These are phyloP conservation scores for Cyclophora albipunctata DNA, from an alignment of 2,888 invertebrate species.

Conservation along the genomic window DNA sequence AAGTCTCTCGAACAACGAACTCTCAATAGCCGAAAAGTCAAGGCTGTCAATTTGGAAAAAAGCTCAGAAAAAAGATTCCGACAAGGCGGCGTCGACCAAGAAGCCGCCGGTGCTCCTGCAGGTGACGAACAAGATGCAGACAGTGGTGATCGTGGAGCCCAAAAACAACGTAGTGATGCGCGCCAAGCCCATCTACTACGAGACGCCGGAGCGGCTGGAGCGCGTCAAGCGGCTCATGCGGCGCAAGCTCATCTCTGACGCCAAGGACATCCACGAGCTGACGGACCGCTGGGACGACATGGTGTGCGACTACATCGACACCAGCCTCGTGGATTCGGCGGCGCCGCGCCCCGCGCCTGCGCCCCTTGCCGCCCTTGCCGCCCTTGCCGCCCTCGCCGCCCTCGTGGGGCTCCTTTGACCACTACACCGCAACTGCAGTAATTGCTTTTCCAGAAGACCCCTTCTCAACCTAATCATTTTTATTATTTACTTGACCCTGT, in stretches of 20 bases:
- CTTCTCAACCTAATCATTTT: too few relatives aligned
- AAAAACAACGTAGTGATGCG: slow-evolving; percentile 21
- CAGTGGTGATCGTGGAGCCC: slow-evolving; percentile 53
- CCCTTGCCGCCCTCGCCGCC: too few relatives aligned
- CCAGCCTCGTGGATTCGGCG: slow-evolving; percentile 25
- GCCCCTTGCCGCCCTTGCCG: background rate
- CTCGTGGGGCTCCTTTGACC: too few relatives aligned
- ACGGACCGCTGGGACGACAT: slow-evolving; percentile 59
- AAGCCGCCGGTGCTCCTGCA: slow-evolving; percentile 59
- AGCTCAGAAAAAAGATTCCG: slow-evolving; percentile 42
- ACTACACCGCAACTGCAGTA: too few relatives aligned
- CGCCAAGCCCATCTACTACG: slow-evolving; percentile 30
- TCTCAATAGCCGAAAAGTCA: slow-evolving; percentile 55
- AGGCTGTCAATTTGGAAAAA: slow-evolving; percentile 57
- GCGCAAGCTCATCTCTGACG: slow-evolving; percentile 43
- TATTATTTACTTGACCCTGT: too few relatives aligned
- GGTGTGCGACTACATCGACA: slow-evolving; percentile 60
- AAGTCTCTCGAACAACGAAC: slow-evolving; percentile 16
- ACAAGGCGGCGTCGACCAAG: slow-evolving; percentile 23
- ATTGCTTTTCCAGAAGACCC: too few relatives aligned
- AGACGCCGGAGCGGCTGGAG: slow-evolving; percentile 37
- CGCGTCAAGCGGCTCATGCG: slow-evolving; percentile 55
- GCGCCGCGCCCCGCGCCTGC: background rate
- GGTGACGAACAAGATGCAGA: slow-evolving; percentile 43
- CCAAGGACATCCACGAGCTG: slow-evolving; percentile 49